Evolutionary conservation across 2,888 invertebrate species (phyloP).

Genomic region (Oscheius myriophilus): DNA sequence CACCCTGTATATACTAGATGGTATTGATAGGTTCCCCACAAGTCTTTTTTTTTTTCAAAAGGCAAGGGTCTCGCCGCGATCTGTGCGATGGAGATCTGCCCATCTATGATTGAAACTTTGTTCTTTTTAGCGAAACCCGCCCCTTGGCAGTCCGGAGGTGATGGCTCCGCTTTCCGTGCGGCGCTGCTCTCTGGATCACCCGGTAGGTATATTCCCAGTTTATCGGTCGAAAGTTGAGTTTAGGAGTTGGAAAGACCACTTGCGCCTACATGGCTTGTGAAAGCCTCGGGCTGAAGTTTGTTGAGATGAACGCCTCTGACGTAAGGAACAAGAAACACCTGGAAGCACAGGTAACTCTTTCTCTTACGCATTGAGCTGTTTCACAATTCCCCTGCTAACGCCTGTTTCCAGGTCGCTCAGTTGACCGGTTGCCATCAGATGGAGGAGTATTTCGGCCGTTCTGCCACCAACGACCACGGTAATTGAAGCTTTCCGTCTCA

Average conservation of each 20-base stretch:
- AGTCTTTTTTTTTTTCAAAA: too few relatives aligned
- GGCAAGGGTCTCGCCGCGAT: too few relatives aligned
- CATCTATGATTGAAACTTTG: too few relatives aligned
- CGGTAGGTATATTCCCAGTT: constrained; percentile 32
- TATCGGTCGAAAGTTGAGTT: constrained; percentile 70
- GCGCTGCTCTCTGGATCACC: constrained; percentile 92
- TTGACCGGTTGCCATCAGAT: constrained; percentile 60
- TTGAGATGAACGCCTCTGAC: constrained; percentile 97
- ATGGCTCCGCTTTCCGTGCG: constrained; percentile 89
- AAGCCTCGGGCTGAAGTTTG: constrained; percentile 85
- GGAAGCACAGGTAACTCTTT: constrained; percentile 57
- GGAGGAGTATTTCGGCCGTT: constrained; percentile 58
- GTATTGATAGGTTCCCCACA: too few relatives aligned
- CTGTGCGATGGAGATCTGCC: too few relatives aligned
- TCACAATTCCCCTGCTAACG: neutral
- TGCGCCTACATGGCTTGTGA: constrained; percentile 86
- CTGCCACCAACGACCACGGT: constrained; percentile 3
- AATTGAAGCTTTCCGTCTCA: neutral
- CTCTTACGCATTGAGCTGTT: too few relatives aligned
- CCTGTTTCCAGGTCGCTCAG: constrained; percentile 42
- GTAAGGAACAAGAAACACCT: constrained; percentile 77
- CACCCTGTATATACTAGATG: neutral
- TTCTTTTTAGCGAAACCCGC: constrained; percentile 58
- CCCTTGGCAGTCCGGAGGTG: constrained; percentile 71
- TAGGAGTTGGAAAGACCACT: constrained; percentile 85